Percentiles rank a stretch among this genome's conserved stretches.
These are phyloP conservation scores for Dryococelus australis DNA, from an alignment of 2,888 invertebrate species.

Conservation along the genomic window DNA sequence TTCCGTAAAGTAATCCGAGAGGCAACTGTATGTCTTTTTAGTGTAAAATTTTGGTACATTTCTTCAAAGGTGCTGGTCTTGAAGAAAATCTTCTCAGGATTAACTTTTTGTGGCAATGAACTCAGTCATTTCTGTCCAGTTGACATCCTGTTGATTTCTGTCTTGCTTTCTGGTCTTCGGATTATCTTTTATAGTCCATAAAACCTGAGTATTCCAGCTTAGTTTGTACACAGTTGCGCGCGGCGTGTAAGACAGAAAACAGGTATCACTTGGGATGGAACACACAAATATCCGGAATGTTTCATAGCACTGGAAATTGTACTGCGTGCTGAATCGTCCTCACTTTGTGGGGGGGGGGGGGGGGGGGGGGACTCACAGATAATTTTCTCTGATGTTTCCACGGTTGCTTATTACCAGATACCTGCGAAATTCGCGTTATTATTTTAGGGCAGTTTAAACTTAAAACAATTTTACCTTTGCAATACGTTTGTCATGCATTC, in stretches of 20 bases:
- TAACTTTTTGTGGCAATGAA: not conserved
- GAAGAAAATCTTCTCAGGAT: not conserved
- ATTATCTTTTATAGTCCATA: constrained; percentile 9
- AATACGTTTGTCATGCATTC: too few species aligned
- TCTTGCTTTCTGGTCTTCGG: not conserved
- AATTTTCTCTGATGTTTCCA: too few species aligned
- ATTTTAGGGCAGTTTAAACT: too few species aligned
- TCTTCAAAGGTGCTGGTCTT: not conserved
- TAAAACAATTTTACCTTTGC: too few species aligned
- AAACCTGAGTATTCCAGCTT: not conserved
- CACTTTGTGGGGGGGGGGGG: too few species aligned
- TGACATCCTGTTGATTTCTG: not conserved
- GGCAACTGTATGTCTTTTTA: too few species aligned
- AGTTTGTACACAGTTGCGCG: not conserved
- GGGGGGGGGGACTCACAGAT: too few species aligned
- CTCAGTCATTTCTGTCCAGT: constrained; percentile 12
- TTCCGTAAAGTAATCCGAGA: too few species aligned
- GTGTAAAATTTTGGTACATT: not conserved
- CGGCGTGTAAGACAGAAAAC: not conserved
- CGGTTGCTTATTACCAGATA: too few species aligned
- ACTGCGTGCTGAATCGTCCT: not conserved
- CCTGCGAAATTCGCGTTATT: too few species aligned
- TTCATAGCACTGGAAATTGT: not conserved
- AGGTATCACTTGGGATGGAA: not conserved
- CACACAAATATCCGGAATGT: not conserved